Percentiles rank a stretch among this genome's conserved stretches.
These are phyloP conservation scores for Novumbra hubbsi DNA, from an alignment of 2,797 vertebrate genomes.

Conservation along the genomic window DNA sequence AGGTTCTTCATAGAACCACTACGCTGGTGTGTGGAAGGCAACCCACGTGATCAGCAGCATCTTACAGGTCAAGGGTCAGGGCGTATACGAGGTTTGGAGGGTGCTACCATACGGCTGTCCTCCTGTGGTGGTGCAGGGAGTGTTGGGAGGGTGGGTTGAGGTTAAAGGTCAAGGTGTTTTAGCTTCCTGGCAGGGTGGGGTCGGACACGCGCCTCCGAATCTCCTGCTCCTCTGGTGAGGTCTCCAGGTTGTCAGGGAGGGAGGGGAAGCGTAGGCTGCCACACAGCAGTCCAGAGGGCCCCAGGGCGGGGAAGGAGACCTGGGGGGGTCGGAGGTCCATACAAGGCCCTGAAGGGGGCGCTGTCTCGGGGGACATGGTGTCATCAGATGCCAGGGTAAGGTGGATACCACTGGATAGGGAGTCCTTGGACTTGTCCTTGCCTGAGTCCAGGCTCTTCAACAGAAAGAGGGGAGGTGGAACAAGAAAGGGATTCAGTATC, in stretches of 20 bases:
- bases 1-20: slow-evolving; percentile 35
- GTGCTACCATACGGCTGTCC: slow-evolving; percentile 23
- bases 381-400: slow-evolving; percentile 69
- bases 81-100: not conserved
- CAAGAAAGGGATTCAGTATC: not conserved
- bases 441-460: slow-evolving; percentile 78
- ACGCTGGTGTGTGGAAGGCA: slow-evolving; percentile 27
- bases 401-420: slow-evolving; percentile 75
- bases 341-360: slow-evolving; percentile 47
- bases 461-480: not conserved
- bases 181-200: slow-evolving; percentile 83
- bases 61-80: slow-evolving; percentile 32
- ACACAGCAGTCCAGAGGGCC: slow-evolving; percentile 68
- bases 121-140: slow-evolving; percentile 2
- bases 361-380: slow-evolving; percentile 67
- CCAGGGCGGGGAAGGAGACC: slow-evolving; percentile 34
- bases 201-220: slow-evolving; percentile 90
- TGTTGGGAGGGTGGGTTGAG: not conserved
- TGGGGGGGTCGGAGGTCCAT: slow-evolving; percentile 27
- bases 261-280: slow-evolving; percentile 83
- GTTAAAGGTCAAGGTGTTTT: slow-evolving; percentile 49
- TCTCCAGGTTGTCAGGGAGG: slow-evolving; percentile 87
- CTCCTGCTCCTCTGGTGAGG: slow-evolving; percentile 70
- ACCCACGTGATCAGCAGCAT: slow-evolving; percentile 46
- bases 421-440: slow-evolving; percentile 74